These are phyloP conservation scores for Falcunculus frontatus DNA, from an alignment of 2,113 vertebrate genomes.

Conservation along the genomic window DNA sequence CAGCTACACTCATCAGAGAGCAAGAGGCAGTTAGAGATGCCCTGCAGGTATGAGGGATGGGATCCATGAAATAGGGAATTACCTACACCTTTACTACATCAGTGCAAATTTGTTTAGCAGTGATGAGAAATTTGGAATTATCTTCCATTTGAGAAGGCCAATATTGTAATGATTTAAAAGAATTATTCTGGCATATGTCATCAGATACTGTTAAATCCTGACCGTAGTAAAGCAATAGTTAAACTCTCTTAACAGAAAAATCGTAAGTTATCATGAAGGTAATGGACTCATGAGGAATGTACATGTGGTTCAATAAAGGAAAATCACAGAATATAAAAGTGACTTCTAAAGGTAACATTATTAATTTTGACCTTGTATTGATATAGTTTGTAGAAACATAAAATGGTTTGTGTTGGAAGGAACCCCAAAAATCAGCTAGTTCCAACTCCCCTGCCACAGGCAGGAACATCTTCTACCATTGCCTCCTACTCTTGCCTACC, in stretches of 20 bases:
- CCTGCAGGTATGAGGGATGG: neutral
- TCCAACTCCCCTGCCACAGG: neutral
- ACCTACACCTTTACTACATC: neutral
- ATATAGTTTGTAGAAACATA: neutral
- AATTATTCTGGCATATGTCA: neutral
- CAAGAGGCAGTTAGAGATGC: neutral
- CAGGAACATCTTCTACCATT: neutral
- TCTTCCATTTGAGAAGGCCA: neutral
- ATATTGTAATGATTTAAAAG: neutral
- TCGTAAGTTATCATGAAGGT: neutral
- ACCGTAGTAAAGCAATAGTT: neutral
- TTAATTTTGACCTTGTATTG: neutral
- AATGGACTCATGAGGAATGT: neutral
- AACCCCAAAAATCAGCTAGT: neutral
- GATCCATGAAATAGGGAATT: neutral
- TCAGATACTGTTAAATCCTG: neutral
- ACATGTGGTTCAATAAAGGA: neutral
- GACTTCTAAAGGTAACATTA: neutral
- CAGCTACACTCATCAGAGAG: neutral
- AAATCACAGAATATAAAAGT: neutral
- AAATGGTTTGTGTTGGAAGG: neutral
- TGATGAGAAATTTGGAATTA: neutral
- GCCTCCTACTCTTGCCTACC: neutral
- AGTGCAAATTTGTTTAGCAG: neutral
- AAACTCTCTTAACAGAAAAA: neutral